Evolutionary conservation across 2,113 vertebrate species (phyloP), one percentile per base, ranked within the genome.

Genomic region (Psittacus erithacus): DNA sequence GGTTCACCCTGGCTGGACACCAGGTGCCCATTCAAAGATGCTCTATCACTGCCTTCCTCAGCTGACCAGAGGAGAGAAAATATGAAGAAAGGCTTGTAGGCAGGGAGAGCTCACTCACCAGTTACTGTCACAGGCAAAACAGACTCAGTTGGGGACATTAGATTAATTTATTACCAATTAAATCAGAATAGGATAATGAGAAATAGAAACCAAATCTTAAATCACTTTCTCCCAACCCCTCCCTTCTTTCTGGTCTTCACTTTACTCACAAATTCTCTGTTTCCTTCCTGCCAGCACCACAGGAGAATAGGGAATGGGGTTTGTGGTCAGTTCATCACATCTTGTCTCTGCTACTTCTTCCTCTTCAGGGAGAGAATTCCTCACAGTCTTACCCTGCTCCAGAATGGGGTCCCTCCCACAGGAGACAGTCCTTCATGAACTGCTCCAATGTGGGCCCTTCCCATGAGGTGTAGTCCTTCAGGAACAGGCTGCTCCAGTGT

Each of bases 321-420:
- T 47, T 86, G n/a, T 46, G 52, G 6, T 74, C n/a, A 35, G n/a
- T 75, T 75, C 53, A 33, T 75, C 29, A 43, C 29, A 28, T 0
- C 0, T 59, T 62, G 29, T 53, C 39, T 68, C 29, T 47, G 46
- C n/a, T 5, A 1, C 39, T 31, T 29, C 39, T 47, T 81, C 59
- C 46, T 74, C 17, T 29, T 81, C 22, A 67, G n/a, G 3, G 14
- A 7, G 14, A 62, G 29, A 33, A 35, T 39, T 85, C 13, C 24
- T 81, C n/a, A 23, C 50, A 22, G 6, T 53, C 19, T 60, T 52
- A 11, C 39, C 9, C 52, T 68, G 25, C 39, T 62, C 25, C 46
- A 35, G 47, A 0, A 0, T 16, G 20, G 29, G 7, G 3, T 41
- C 13, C 13, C 29, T 80, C 11, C 46, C 14, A 27, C 17, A 28